These are phyloP conservation scores for Wasmannia auropunctata DNA, from an alignment of 1,140 invertebrate species.

Conservation along the genomic window DNA sequence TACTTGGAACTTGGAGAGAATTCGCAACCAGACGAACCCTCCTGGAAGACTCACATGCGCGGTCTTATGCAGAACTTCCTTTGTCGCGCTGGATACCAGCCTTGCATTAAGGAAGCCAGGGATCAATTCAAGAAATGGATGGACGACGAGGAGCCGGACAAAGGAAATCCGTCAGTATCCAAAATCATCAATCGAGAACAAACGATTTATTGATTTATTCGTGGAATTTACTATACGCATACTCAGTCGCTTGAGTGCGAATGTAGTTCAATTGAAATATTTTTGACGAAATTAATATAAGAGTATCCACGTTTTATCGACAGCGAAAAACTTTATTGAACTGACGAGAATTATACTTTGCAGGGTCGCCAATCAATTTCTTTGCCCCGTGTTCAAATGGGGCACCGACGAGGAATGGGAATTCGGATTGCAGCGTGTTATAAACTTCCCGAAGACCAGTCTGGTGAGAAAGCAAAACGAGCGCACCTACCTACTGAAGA, in stretches of 20 bases:
- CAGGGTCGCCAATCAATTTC: conserved; percentile 90
- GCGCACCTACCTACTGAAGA: conserved; percentile 90
- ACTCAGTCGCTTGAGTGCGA: neutral
- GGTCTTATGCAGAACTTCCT: conserved; percentile 88
- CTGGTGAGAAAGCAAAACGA: conserved; percentile 88
- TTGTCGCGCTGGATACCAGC: conserved; percentile 90
- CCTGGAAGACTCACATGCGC: conserved; percentile 87
- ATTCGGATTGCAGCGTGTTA: conserved; percentile 90
- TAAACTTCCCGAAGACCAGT: conserved; percentile 88
- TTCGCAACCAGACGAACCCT: conserved; percentile 85
- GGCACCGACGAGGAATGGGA: conserved; percentile 91
- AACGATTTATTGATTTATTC: neutral
- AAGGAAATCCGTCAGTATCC: conserved; percentile 90
- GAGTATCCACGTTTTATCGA: neutral
- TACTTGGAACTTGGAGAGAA: conserved; percentile 88
- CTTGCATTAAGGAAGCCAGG: conserved; percentile 89
- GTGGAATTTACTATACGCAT: neutral
- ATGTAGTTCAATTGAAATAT: neutral
- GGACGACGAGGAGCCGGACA: conserved; percentile 88
- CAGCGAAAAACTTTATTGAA: neutral
- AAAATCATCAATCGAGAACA: neutral
- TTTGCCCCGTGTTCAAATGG: conserved; percentile 92
- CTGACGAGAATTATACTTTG: conserved; percentile 54
- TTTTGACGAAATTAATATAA: neutral
- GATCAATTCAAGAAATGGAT: conserved; percentile 89